A percentile compares a stretch with the other conserved stretches of the same genome.
Conservation (phyloP, 23 tunicate species). For the Corella eumyota region DNA sequence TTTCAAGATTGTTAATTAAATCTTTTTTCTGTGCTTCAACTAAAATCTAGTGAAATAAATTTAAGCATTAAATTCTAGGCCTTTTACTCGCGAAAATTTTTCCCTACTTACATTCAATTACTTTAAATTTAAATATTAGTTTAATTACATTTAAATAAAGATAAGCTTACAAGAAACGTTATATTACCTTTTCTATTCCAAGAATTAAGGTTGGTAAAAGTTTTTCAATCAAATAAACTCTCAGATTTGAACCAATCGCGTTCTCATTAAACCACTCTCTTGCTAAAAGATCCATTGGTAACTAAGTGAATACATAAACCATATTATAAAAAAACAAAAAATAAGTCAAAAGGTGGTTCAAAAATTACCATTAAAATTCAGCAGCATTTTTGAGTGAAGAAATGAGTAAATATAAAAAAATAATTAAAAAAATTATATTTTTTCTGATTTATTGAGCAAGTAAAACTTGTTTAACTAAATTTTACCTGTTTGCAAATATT, state of each 20-base stretch:
- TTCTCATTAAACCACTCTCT: conserved; percentile 73
- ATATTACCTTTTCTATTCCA: conserved; percentile 68
- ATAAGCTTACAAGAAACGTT: background rate
- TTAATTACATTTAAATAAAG: background rate
- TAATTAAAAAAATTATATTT: too few relatives aligned
- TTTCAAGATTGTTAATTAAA: conserved; percentile 12
- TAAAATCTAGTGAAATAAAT: conserved; percentile 30
- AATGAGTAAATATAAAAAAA: too few relatives aligned
- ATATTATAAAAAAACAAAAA: too few relatives aligned
- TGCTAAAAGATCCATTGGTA: conserved; percentile 70
- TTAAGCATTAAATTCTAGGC: background rate
- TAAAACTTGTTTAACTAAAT: too few relatives aligned
- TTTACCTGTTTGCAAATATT: too few relatives aligned
- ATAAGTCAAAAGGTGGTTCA: too few relatives aligned
- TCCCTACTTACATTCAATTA: background rate
- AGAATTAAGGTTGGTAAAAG: conserved; percentile 59
- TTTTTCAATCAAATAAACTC: conserved; percentile 67
- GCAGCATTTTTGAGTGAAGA: too few relatives aligned
- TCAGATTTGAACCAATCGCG: conserved; percentile 21
- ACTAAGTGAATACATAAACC: conserved; percentile 18
- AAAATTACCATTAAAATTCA: too few relatives aligned
- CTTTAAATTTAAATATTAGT: background rate
- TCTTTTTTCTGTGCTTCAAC: conserved; percentile 61
- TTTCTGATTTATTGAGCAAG: too few relatives aligned
- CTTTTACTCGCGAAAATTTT: background rate